Evolutionary conservation across 2,888 invertebrate species (phyloP).

Genomic region (Protonemura montana): DNA sequence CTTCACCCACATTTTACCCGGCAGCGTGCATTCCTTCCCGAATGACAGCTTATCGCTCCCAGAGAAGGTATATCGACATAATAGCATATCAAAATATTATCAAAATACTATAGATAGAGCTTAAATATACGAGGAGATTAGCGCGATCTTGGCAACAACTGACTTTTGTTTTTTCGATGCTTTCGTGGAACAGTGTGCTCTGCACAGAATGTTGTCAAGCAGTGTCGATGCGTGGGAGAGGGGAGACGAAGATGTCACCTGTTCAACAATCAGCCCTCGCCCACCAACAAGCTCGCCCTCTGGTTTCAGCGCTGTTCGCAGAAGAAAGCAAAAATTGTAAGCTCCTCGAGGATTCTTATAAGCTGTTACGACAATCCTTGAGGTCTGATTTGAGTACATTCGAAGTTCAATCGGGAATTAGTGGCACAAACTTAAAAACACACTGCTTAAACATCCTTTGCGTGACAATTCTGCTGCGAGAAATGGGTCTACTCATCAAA

Average conservation of each 20-base stretch:
- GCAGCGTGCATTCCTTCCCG: constrained; percentile 55
- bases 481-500: too few relatives aligned
- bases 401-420: too few relatives aligned
- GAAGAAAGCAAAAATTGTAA: background rate
- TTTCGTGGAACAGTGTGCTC: constrained; percentile 55
- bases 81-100: too few relatives aligned
- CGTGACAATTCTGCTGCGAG: too few relatives aligned
- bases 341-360: background rate
- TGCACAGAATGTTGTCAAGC: constrained; percentile 68
- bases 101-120: too few relatives aligned
- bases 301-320: background rate
- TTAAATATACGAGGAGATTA: too few relatives aligned
- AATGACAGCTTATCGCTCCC: constrained; percentile 47
- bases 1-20: constrained; percentile 67
- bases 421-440: too few relatives aligned
- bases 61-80: constrained; percentile 50
- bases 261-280: constrained; percentile 55
- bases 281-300: background rate
- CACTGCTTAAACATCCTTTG: too few relatives aligned
- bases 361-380: too few relatives aligned
- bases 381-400: too few relatives aligned
- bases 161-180: too few relatives aligned
- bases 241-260: constrained; percentile 66
- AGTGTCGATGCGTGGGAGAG: constrained; percentile 66
- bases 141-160: too few relatives aligned